Conservation (phyloP, 2,888 invertebrate species). For the Griposia aprilina region DNA sequence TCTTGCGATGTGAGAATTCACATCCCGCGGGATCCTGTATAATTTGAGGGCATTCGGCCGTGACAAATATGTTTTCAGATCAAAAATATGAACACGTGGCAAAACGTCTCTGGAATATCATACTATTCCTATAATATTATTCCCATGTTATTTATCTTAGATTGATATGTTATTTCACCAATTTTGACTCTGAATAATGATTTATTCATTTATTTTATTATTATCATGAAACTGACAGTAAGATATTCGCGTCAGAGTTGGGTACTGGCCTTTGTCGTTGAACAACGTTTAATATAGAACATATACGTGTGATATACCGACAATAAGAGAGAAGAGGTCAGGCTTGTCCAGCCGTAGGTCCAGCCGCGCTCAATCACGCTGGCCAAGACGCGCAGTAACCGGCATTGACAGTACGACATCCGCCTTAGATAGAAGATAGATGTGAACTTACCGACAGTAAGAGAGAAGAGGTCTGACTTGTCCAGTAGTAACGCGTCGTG, state of each 20-base stretch:
- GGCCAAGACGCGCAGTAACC: constrained; percentile 94
- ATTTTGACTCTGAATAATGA: no score
- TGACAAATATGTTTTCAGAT: neutral
- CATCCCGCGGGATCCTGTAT: constrained; percentile 5
- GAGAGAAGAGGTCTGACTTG: constrained; percentile 95
- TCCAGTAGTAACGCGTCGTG: constrained; percentile 95
- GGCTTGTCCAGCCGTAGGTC: constrained; percentile 95
- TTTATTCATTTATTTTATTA: no score
- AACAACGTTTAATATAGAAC: no score
- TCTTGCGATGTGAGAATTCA: constrained; percentile 3
- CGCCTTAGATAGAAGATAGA: constrained; percentile 70
- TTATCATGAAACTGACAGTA: constrained; percentile 91
- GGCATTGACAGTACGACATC: constrained; percentile 96
- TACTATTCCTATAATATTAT: neutral
- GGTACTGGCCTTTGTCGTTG: constrained; percentile 96
- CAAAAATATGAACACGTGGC: neutral
- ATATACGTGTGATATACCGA: constrained; percentile 70
- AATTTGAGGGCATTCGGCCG: constrained; percentile 10
- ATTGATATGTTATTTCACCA: no score
- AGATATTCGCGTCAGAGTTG: constrained; percentile 95
- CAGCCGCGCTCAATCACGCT: constrained; percentile 95
- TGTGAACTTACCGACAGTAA: constrained; percentile 90
- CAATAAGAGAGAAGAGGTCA: constrained; percentile 95
- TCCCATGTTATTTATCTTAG: no score
- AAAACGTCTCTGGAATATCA: neutral